Evolutionary conservation across 2,888 invertebrate species (phyloP), one percentile per base, ranked within the genome.

Genomic region (Hydropsyche betteni): DNA sequence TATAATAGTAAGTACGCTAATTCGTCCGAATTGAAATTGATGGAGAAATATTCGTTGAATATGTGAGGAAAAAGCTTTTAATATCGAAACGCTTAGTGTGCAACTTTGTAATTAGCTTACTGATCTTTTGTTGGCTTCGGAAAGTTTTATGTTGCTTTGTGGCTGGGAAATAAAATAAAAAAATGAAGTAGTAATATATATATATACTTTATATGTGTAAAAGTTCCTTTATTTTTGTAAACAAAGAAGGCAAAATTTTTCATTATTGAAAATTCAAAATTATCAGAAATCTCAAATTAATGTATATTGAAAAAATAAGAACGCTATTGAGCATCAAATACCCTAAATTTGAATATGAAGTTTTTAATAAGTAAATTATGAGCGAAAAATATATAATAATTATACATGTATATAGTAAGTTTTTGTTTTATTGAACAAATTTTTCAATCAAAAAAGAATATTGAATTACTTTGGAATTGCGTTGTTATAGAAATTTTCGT

Each of bases 101-200:
- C 58, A 58, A 58, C 58, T 58, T 58, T 58, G 58, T 58, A 58
- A 58, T 58, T 58, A 58, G 58, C 8, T 58, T 58, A 58, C 16
- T 8, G 16, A 24, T 24, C 24, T 58, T 58, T 58, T 58, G 58
- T 58, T 58, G 24, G 24, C 16, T 14, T 58, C 58, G 24, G 24
- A 58, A 58, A 24, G 14, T 58, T 58, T 58, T 58, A 8, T 24
- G 14, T 16, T 58, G 3, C 44, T 44, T 44, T 44, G 44, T 44
- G 44, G 44, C 4, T 1, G 44, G 44, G 4, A 10, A 44, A 4
- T 10, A 1, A 44, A 44, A 44, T 44, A 44, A 44, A 44, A 44
- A 44, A 44, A 10, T n/a, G 4, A 44, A 44, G 3, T 44, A 24
- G 24, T 24, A 24, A 4, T 44, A 44, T 58, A 8, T 58, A 12